Base-by-base conservation (phyloP, 2,888 invertebrate species). In the Smittia aterrima region DNA sequence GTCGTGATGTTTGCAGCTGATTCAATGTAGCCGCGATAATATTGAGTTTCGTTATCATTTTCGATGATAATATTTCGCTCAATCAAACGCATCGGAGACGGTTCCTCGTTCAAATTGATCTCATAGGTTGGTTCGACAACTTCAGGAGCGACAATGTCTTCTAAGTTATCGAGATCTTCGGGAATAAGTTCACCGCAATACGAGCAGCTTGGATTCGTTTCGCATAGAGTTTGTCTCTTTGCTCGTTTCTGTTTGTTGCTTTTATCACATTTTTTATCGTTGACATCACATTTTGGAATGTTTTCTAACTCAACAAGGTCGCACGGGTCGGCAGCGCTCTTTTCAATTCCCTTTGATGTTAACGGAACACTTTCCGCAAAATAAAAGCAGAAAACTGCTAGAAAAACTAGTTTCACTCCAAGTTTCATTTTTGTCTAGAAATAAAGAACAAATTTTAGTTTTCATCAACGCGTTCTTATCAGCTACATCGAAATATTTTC, bases 11-110 rank as follows among this genome's bases (percentile, higher is more conserved):
- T 72, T 13, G 72, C 54, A 13, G 58, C 24, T 62, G 72, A 54
- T 6, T 72, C 62, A n/a, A 72, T 38, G 32, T 40, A 72, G 7
- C 72, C 72, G 11, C 62, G 58, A 41, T 62, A 72, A 7, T 40
- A 72, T 9, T 72, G 72, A 22, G 62, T 72, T 38, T 72, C 72
- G 18, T 72, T 72, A 25, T 72, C 62, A 62, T 62, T 62, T 24
- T 62, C 62, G 24, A 72, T 62, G 24, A 72, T 24, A 9, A 72
- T 62, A 62, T 72, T 72, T 38, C 72, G 13, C 7, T 72, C 62
- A 38, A 72, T 24, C 20, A 72, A 40, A 16, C 38, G 32, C 32
- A 22, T 9, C 16, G 58, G 20, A 25, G 18, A 7, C 4, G 16
- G 58, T 58, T 18, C 24, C 11, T 58, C 58, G 4, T 53, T 16